Base-by-base conservation (phyloP, 2,113 vertebrate species). In the Halichoerus grypus region DNA sequence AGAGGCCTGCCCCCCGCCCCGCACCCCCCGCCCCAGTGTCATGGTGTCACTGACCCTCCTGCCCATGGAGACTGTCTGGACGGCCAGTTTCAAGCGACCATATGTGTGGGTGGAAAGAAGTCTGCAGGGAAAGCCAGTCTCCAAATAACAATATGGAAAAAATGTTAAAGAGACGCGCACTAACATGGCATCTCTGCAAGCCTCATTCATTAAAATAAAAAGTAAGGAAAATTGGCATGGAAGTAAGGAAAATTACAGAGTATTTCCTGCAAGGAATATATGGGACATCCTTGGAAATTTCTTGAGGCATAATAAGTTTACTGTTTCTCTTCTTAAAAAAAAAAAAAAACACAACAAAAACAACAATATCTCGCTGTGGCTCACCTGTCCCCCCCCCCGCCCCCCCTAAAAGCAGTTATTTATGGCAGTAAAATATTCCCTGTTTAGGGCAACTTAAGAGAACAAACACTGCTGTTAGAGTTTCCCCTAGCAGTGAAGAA, bases 261-360 rank as follows among this genome's bases (percentile, higher is more conserved):
- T 97, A 98, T 98, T 99, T 99, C 98, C 98, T 98, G 97, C 76
- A 88, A 97, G 97, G 98, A 98, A 96, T 26, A 94, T 97, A 98
- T 88, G 96, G 97, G 97, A 94, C 98, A 98, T 98, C 98, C 98
- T 98, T 98, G 98, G 98, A 98, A 98, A 98, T 95, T 97, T 91
- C 97, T 94, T 42, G 84, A 95, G 95, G 90, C 95, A 98, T 97
- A 98, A 96, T 88, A 94, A 42, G n/a, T 98, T 98, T 79, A 97
- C 97, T 98, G 98, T 98, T 97, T 97, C 90, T 97, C 82, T 96
- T 94, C 81, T 92, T 97, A 22, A 55, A 65, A 72, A 91, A 96
- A 98, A 97, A 96, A 98, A 97, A 94, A 31, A 33, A 61, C 22
- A 61, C 26, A 69, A n/a, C 15, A 69, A 69, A 69, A 69, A 69